Evolutionary conservation across 2,888 invertebrate genomes (phyloP), one percentile per base, ranked within the genome.

Genomic region (Isotomurus palustris): DNA sequence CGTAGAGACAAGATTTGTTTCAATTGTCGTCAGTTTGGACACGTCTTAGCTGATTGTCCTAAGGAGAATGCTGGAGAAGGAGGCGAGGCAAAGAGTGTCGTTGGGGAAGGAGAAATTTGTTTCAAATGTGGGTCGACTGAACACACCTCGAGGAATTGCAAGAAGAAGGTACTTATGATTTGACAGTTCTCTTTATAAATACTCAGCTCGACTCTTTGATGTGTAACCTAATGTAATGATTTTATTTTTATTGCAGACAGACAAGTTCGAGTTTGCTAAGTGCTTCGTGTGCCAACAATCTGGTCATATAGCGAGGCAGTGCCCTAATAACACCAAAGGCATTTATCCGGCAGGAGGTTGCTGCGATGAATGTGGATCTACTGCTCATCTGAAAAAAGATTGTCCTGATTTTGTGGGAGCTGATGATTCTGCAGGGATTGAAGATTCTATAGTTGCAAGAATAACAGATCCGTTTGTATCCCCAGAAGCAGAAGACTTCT

Each of bases 101-200:
- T 24, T 2, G 48, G 27, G 32, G 44, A 21, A n/a, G 60, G 55
- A 3, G 88, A 87, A 6, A 83, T 91, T 47, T 91, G 91, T 72
- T 91, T 87, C 73, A 91, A 91, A 75, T 92, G 92, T 76, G 92
- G 92, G 0, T 91, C 91, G 0, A 88, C 88, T 3, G 91, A 91
- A 73, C 92, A 92, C 73, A 83, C 82, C 12, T 84, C 86, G 71
- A 65, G 72, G 28, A 64, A 68, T 12, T 76, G 76, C 59, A 67
- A 57, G 45, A 60, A 60, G 52, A 53, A 62, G 51, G 64, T 66
- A 64, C 56, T 47, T 32, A 27, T 28, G 32, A 38, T 22, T 17
- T 44, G 24, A 21, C 29, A n/a, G 36, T 35, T n/a, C 35, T 49
- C 10, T 29, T 35, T 19, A 10, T 32, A 22, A n/a, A n/a, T 19